Percentiles rank a stretch among this genome's conserved stretches.
Evolutionary conservation across 2,113 vertebrate species (phyloP).

Genomic region (Pungitius pungitius): DNA sequence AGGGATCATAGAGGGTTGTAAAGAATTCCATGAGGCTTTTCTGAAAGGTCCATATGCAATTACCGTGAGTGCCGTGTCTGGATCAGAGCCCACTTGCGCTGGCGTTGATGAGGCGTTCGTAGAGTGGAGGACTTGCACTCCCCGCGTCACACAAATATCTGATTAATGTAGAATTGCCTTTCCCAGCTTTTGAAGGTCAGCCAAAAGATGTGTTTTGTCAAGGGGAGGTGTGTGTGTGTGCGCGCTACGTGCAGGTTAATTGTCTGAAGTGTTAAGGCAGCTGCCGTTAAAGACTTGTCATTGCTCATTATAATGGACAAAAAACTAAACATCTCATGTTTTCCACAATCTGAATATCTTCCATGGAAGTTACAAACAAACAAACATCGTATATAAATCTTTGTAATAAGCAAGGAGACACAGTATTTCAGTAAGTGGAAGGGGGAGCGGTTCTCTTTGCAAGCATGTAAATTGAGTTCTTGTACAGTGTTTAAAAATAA

Average conservation of each 20-base stretch:
- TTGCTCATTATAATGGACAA: background rate
- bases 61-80: constrained; percentile 77
- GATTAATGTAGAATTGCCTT: constrained; percentile 44
- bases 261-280: constrained; percentile 9
- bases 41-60: constrained; percentile 73
- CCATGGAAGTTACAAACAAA: background rate
- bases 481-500: constrained; percentile 64
- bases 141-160: constrained; percentile 24
- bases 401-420: background rate
- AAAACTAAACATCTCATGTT: background rate
- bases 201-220: constrained; percentile 31
- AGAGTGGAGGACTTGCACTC: constrained; percentile 27
- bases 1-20: constrained; percentile 56
- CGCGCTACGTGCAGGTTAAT: background rate
- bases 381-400: background rate
- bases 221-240: constrained; percentile 4
- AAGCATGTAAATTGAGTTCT: constrained; percentile 16
- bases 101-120: constrained; percentile 36
- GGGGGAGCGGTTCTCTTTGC: background rate
- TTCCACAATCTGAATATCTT: background rate
- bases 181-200: constrained; percentile 47
- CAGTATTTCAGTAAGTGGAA: background rate
- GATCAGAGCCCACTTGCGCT: constrained; percentile 51
- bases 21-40: constrained; percentile 77
- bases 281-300: background rate